Percentiles rank a stretch among this genome's conserved stretches.
Conservation (phyloP, 1,140 invertebrate genomes). For the Heliconius melpomene region DNA sequence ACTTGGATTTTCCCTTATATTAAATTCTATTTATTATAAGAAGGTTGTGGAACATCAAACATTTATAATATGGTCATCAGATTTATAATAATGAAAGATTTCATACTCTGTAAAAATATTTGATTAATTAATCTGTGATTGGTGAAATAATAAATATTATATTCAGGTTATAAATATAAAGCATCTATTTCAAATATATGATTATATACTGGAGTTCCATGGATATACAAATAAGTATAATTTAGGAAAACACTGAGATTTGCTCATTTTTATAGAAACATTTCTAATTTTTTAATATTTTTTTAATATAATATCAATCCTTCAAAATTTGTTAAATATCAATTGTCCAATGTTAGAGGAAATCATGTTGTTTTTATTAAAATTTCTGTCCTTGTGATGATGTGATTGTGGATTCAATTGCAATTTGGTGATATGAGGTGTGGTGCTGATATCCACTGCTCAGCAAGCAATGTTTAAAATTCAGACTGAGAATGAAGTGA, state of each 20-base stretch:
- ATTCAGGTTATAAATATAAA: constrained; percentile 7
- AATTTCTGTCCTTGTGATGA: too few species aligned
- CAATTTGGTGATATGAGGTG: too few species aligned
- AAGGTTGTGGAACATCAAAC: background rate
- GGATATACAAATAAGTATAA: constrained; percentile 5
- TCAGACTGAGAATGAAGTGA: too few species aligned
- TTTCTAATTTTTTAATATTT: too few species aligned
- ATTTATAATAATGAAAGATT: background rate
- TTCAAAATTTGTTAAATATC: too few species aligned
- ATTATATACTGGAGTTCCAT: background rate
- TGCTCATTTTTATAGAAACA: background rate
- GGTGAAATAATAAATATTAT: constrained; percentile 3
- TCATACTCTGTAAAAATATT: background rate
- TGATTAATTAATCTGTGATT: constrained; percentile 5
- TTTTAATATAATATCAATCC: too few species aligned
- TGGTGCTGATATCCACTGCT: too few species aligned
- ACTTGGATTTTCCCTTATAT: background rate
- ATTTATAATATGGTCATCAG: background rate
- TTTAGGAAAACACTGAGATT: background rate
- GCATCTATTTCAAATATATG: background rate
- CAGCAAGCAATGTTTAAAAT: too few species aligned
- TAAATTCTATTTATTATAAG: background rate
- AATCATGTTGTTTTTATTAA: too few species aligned
- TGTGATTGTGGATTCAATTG: too few species aligned
- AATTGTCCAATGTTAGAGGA: too few species aligned